Evolutionary conservation across 1,140 invertebrate species (phyloP), one percentile per base, ranked within the genome.

Genomic region (Hylaeus anthracinus): DNA sequence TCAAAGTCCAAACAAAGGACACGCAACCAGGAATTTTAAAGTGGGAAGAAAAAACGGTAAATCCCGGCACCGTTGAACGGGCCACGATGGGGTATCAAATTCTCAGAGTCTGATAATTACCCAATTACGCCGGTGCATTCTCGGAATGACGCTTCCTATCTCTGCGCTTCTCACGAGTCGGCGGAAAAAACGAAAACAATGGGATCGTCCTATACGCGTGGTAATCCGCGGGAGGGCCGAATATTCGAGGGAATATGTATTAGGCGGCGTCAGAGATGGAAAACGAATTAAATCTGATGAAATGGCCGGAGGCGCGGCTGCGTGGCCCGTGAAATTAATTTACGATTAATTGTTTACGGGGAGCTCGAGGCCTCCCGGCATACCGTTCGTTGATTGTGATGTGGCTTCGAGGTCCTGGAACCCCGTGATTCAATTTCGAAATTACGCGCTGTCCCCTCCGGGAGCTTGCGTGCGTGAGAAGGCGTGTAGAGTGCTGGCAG

Each of bases 251-350:
- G 58, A 64, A 55, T 72, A 61, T 61, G 58, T 53, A 79, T 72
- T n/a, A 79, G 14, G n/a, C 8, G 51, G 8, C 67, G 48, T 53
- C 58, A 63, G 61, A 8, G 56, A 37, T 39, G 64, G 51, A 26
- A 64, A 55, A 66, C 67, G 77, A 70, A 85, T 84, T 73, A 77
- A 85, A 86, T 76, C 41, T 43, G 69, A 55, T n/a, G 60, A 12
- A 55, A 60, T 63, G 39, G 61, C 51, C 63, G 56, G 45, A 26
- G 66, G 65, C 60, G 41, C 45, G 58, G 61, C 56, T 26, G 65
- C 79, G 51, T 56, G 39, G 79, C 15, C 74, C 69, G 63, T 56
- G 71, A 86, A 85, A 86, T 85, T 79, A 72, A 85, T 82, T 86
- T 75, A 73, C 58, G 65, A 85, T 85, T 85, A 82, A 86, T 86